These are phyloP conservation scores for Athrips mouffetella DNA, from an alignment of 2,888 invertebrate species.

Conservation along the genomic window DNA sequence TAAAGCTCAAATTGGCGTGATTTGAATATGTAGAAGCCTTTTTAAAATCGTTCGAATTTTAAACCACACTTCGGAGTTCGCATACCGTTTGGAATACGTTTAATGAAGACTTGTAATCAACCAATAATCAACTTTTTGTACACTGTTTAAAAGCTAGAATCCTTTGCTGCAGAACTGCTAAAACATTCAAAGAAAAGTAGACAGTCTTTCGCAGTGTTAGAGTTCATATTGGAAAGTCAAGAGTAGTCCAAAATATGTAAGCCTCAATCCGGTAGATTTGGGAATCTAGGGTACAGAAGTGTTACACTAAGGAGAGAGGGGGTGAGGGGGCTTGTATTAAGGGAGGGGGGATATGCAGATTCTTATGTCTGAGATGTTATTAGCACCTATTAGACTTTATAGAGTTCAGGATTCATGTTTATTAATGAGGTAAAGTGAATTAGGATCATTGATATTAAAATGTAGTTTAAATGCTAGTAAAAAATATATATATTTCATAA, in stretches of 20 bases:
- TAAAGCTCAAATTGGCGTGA: conserved; percentile 24
- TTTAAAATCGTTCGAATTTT: conserved; percentile 52
- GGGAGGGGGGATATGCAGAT: conserved; percentile 50
- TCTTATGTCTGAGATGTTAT: conserved; percentile 16
- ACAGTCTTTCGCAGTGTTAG: conserved; percentile 24
- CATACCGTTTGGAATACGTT: conserved; percentile 64
- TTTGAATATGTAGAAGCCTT: conserved; percentile 30
- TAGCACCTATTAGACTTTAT: no score
- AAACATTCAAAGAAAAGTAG: neutral
- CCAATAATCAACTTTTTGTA: conserved; percentile 42
- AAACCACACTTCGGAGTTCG: conserved; percentile 48
- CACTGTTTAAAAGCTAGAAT: conserved; percentile 27
- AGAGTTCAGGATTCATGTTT: no score
- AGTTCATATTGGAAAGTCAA: conserved; percentile 26
- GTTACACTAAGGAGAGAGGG: conserved; percentile 39
- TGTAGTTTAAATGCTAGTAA: no score
- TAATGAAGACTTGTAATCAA: conserved; percentile 33
- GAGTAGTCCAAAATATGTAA: conserved; percentile 56
- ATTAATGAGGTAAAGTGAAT: no score
- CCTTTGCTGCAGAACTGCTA: conserved; percentile 16
- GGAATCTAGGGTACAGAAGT: conserved; percentile 66
- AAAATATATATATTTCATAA: no score
- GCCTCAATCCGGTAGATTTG: conserved; percentile 66
- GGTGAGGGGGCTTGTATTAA: conserved; percentile 27
- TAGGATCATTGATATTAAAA: no score